These are phyloP conservation scores for Hydractinia symbiolongicarpus DNA, from an alignment of 30 jellyfish, hydroid and myxozoan species.

Conservation along the genomic window DNA sequence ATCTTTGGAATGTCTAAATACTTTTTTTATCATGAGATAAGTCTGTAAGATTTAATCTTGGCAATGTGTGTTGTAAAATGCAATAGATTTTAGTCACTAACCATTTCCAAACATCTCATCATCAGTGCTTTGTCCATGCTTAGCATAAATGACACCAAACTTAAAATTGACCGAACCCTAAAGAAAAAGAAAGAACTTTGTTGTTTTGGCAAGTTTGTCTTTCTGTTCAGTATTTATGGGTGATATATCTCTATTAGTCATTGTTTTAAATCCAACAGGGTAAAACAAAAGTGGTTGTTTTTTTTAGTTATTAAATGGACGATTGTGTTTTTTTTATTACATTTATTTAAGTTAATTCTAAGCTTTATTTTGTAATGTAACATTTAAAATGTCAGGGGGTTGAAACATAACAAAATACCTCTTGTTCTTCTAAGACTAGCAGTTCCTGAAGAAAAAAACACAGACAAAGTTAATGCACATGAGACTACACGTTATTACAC, in stretches of 20 bases:
- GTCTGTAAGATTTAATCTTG: too few species aligned
- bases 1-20: too few species aligned
- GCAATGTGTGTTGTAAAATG: too few species aligned
- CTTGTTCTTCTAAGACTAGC: conserved; percentile 91
- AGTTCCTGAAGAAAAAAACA: conserved; percentile 59
- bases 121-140: conserved; percentile 86
- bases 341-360: too few species aligned
- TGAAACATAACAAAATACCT: conserved; percentile 39
- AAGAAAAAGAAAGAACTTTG: not conserved
- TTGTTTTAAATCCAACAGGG: not conserved
- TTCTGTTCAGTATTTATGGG: too few species aligned
- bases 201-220: not conserved
- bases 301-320: not conserved
- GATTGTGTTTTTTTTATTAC: too few species aligned
- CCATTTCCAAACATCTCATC: conserved; percentile 98
- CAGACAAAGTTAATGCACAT: not conserved
- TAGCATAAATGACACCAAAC: conserved; percentile 93
- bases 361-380: too few species aligned
- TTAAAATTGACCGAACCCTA: conserved; percentile 96
- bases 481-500: too few species aligned
- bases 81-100: not conserved
- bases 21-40: too few species aligned
- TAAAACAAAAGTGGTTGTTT: not conserved
- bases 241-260: not conserved
- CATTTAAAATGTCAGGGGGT: too few species aligned